These are phyloP conservation scores for Pogonophryne albipinna DNA, from an alignment of 2,797 vertebrate genomes.

Conservation along the genomic window DNA sequence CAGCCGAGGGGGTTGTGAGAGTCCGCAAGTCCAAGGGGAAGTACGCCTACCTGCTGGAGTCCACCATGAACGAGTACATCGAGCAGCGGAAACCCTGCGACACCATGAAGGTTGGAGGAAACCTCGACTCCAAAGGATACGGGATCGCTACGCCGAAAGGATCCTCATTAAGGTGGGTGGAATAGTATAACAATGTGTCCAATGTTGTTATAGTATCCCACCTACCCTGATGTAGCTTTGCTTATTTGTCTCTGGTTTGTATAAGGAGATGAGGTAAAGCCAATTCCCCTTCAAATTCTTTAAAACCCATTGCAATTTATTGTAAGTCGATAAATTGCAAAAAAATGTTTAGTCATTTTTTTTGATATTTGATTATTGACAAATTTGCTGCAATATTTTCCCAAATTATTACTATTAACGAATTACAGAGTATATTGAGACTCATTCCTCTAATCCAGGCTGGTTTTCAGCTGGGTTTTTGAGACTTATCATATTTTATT, in stretches of 20 bases:
- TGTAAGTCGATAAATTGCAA: conserved; percentile 87
- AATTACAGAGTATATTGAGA: conserved; percentile 39
- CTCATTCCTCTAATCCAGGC: conserved; percentile 28
- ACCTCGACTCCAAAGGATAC: conserved; percentile 99
- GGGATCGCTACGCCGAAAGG: conserved; percentile 99
- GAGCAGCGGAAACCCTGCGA: conserved; percentile 99
- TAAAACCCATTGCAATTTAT: conserved; percentile 81
- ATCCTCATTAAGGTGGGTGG: conserved; percentile 99
- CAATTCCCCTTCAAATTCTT: conserved; percentile 64
- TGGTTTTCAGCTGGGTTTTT: conserved; percentile 44
- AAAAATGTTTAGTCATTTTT: conserved; percentile 53
- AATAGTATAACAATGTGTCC: conserved; percentile 99
- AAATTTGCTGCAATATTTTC: conserved; percentile 48
- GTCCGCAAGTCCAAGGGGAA: conserved; percentile 99
- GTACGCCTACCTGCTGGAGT: conserved; percentile 99
- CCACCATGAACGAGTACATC: conserved; percentile 99
- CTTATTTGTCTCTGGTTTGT: conserved; percentile 98
- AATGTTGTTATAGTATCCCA: conserved; percentile 99
- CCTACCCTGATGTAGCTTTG: conserved; percentile 99
- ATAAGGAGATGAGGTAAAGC: conserved; percentile 94
- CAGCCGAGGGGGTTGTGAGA: conserved; percentile 96
- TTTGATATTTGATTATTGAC: conserved; percentile 38
- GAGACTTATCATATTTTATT: conserved; percentile 21
- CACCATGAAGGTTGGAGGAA: conserved; percentile 99
- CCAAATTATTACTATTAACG: conserved; percentile 25